Evolutionary conservation across 30 jellyfish, hydroid and myxozoan species (phyloP).

Genomic region (Catostylus mosaicus): DNA sequence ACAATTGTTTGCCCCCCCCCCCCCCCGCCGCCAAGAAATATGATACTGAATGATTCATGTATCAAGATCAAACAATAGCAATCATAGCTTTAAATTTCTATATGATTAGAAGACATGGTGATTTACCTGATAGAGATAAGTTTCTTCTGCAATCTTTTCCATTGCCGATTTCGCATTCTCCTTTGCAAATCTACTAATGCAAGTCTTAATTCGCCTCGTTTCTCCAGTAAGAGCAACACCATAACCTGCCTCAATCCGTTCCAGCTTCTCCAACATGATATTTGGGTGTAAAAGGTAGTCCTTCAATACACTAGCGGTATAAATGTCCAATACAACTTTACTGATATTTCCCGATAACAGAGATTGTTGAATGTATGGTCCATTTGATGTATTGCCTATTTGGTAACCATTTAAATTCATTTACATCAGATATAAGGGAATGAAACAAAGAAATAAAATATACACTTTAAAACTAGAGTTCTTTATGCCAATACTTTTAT

Average conservation of each 20-base stretch:
- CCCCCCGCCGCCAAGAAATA: no score
- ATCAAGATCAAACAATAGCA: no score
- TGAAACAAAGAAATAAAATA: no score
- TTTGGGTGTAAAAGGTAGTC: constrained; percentile 26
- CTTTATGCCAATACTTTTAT: no score
- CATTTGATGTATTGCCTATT: constrained; percentile 35
- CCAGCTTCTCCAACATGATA: not conserved
- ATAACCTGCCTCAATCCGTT: constrained; percentile 24
- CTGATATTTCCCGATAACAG: constrained; percentile 46
- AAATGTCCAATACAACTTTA: constrained; percentile 22
- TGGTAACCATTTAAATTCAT: no score
- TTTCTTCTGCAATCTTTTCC: not conserved
- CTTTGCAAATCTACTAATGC: constrained; percentile 27
- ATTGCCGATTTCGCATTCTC: constrained; percentile 8
- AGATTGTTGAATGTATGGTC: constrained; percentile 10
- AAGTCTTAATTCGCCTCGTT: constrained; percentile 25
- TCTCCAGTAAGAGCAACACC: constrained; percentile 60
- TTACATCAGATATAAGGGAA: no score
- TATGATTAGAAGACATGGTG: no score
- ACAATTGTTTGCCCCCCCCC: no score
- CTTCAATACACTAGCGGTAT: constrained; percentile 16
- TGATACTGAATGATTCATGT: no score
- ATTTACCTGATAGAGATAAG: not conserved
- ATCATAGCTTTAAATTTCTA: no score
- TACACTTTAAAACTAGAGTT: no score